Evolutionary conservation across 2,888 invertebrate species (phyloP).

Genomic region (Pterobdella sp.): DNA sequence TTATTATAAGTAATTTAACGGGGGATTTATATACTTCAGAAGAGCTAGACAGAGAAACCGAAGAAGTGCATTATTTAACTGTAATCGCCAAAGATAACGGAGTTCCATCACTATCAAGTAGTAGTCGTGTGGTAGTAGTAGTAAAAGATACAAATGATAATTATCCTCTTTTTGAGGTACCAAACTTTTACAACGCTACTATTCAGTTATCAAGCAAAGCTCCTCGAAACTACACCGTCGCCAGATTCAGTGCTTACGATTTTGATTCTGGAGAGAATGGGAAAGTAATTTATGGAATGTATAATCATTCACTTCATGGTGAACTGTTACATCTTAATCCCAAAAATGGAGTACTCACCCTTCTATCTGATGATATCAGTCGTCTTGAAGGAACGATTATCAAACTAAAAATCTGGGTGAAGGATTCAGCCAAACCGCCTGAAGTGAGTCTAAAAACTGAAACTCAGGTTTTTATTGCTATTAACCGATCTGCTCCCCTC

Average conservation of each 20-base stretch:
- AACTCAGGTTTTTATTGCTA: background rate
- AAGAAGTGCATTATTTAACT: background rate
- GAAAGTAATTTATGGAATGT: slow-evolving; percentile 16
- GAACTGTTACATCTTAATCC: background rate
- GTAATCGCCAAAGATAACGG: slow-evolving; percentile 17
- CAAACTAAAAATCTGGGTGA: slow-evolving; percentile 16
- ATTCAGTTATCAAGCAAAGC: slow-evolving; percentile 19
- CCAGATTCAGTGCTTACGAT: slow-evolving; percentile 12
- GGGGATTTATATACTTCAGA: slow-evolving; percentile 12
- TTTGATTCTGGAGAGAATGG: slow-evolving; percentile 22
- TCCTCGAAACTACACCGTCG: slow-evolving; percentile 10
- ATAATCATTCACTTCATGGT: slow-evolving; percentile 5
- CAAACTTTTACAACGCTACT: background rate
- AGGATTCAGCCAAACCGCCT: slow-evolving; percentile 8
- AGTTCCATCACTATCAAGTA: background rate
- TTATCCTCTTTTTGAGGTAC: slow-evolving; percentile 18
- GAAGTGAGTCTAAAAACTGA: slow-evolving; percentile 10
- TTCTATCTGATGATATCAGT: slow-evolving; percentile 4
- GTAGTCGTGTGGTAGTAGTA: slow-evolving; percentile 1
- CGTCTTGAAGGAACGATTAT: slow-evolving; percentile 5
- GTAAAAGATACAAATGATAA: slow-evolving; percentile 22
- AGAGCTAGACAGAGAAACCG: slow-evolving; percentile 20
- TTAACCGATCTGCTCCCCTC: slow-evolving; percentile 25
- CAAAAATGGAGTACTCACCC: slow-evolving; percentile 8
- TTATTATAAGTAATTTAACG: background rate